Conservation (phyloP, 2,113 vertebrate species). For the Cyanoramphus novaezelandiae region DNA sequence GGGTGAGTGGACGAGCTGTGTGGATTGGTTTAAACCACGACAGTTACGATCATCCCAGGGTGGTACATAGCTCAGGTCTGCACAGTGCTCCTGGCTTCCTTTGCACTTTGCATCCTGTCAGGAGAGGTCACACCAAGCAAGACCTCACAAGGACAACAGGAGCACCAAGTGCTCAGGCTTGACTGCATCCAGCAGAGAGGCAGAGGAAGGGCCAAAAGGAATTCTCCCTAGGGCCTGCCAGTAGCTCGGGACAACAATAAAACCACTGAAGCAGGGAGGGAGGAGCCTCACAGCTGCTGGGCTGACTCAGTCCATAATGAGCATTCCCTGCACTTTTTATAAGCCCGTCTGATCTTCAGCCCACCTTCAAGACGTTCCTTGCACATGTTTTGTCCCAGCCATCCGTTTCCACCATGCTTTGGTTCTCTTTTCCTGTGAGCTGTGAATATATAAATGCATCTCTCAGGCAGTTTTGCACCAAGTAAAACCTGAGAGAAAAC, state of each 20-base stretch:
- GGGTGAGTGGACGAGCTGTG: too few species aligned
- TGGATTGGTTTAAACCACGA: too few species aligned
- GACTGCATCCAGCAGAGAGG: neutral
- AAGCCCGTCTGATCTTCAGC: slow-evolving; percentile 4
- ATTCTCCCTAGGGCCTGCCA: neutral
- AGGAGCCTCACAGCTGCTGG: neutral
- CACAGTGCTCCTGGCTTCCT: neutral
- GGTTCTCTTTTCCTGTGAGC: neutral
- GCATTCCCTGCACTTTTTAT: neutral
- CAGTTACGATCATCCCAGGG: neutral
- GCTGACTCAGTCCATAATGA: slow-evolving; percentile 8
- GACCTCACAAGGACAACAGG: neutral
- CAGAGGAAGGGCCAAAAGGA: neutral
- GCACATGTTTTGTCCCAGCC: neutral
- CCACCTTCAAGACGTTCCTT: neutral
- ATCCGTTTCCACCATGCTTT: neutral
- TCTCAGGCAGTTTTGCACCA: neutral
- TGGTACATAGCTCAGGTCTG: neutral
- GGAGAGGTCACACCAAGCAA: neutral
- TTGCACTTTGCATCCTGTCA: neutral
- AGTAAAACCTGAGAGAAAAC: neutral
- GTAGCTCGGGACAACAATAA: neutral
- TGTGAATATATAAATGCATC: neutral
- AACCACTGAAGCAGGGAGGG: neutral
- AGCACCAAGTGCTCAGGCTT: neutral